A percentile compares a stretch with the other conserved stretches of the same genome.
phyloP scores from a whole-genome alignment of 92 coral and sea anemone species.

The Zoanthus sansibaricus region DNA sequence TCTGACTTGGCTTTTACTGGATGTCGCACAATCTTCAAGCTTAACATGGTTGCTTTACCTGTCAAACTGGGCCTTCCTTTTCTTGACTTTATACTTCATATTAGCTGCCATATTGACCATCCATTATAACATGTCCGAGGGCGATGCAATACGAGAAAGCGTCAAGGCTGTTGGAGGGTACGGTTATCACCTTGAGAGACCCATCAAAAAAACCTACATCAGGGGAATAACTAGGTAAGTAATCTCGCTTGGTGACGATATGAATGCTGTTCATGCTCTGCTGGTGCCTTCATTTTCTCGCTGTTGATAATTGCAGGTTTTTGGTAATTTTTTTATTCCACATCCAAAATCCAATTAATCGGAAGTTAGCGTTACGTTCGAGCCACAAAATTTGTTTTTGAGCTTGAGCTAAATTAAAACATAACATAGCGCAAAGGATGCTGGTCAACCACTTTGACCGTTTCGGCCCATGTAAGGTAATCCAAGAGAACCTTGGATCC shows the following conservation, averaged over 20 bases:
- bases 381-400: too few relatives aligned
- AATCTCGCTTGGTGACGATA: not conserved
- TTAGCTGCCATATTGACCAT: conserved; percentile 63
- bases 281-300: too few relatives aligned
- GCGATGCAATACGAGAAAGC: conserved; percentile 63
- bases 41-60: conserved; percentile 71
- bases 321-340: too few relatives aligned
- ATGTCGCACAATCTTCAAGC: conserved; percentile 37
- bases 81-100: conserved; percentile 68
- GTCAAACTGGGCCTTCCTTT: conserved; percentile 77
- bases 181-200: conserved; percentile 45
- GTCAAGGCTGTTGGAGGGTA: conserved; percentile 29
- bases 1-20: conserved; percentile 76
- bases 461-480: too few relatives aligned
- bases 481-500: too few relatives aligned
- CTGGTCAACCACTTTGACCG: too few relatives aligned
- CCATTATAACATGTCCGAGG: conserved; percentile 63
- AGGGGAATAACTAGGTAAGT: conserved; percentile 46
- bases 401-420: too few relatives aligned
- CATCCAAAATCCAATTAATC: too few relatives aligned
- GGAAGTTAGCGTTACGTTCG: too few relatives aligned
- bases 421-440: too few relatives aligned
- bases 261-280: not conserved
- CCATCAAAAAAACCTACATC: conserved; percentile 35
- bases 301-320: too few relatives aligned